Base-by-base conservation (phyloP, 2,888 invertebrate species). In the Leucophora obtusa region DNA sequence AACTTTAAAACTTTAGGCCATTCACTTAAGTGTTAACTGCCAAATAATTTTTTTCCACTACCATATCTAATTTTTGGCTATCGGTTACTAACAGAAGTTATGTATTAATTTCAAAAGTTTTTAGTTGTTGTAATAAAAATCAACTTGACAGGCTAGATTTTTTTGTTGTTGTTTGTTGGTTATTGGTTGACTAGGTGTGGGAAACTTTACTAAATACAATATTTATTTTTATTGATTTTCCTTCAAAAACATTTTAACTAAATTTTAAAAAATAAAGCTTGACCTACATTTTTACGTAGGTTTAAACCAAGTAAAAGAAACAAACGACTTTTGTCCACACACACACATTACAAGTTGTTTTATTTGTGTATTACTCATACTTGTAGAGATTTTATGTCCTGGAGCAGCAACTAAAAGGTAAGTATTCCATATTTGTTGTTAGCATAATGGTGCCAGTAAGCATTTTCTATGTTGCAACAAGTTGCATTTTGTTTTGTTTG, bases 261-360 rank as follows among this genome's bases (percentile, higher is more conserved):
- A 70, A 47, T 62, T 21, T 24, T 21, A 77, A 81, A 60, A 71
- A 70, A 68, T 58, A 66, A 69, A 71, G 71, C 47, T 77, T 81
- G 81, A 81, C 81, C 81, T 77, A 81, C 77, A 71, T 77, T 77
- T 51, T 21, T 66, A 71, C 54, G 76, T 71, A 70, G 76, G 50
- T 38, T 51, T 33, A 4, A 70, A 14, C 3, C 14, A 7, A 63
- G 58, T 15, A 24, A 28, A 76, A 50, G 51, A 35, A 75, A 15
- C 47, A 28, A 17, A 47, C 43, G n/a, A 6, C 14, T 47, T 47
- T 47, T 43, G 2, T 47, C 43, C 43, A 47, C 28, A 28, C 7
- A 28, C 28, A 28, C 7, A 28, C 28, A 28, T 28, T 28, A 1
- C 3, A 28, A 28, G 4, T 6, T 28, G 28, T 28, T 28, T n/a